These are phyloP conservation scores for Tenebrosternarchus preto DNA, from an alignment of 2,113 vertebrate genomes.

Conservation along the genomic window DNA sequence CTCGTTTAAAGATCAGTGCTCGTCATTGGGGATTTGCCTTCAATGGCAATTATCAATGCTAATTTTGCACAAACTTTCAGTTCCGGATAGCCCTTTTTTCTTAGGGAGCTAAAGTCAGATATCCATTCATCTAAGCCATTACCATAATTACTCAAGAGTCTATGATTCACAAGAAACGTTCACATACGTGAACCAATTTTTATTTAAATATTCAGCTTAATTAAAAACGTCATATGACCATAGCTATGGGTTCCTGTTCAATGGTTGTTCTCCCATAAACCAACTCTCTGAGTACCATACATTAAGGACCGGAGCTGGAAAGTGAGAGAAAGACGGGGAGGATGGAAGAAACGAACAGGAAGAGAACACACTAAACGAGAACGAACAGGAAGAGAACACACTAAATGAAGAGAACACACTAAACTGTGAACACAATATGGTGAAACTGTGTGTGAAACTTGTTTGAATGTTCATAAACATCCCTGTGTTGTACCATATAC, in stretches of 20 bases:
- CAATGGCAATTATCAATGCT: not conserved
- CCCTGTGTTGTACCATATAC: constrained; percentile 15
- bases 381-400: constrained; percentile 1
- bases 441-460: not conserved
- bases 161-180: not conserved
- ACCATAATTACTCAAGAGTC: not conserved
- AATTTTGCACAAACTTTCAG: constrained; percentile 26
- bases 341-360: not conserved
- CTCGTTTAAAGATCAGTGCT: not conserved
- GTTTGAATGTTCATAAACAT: constrained; percentile 24
- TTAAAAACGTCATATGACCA: not conserved
- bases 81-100: constrained; percentile 26
- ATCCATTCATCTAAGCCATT: not conserved
- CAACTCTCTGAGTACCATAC: not conserved
- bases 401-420: not conserved
- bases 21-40: not conserved
- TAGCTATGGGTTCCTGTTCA: not conserved
- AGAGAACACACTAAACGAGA: constrained; percentile 54
- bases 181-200: not conserved
- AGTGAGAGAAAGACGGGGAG: not conserved
- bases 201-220: not conserved
- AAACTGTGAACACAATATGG: constrained; percentile 20
- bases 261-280: not conserved
- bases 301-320: constrained; percentile 29
- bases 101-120: not conserved